Conservation (phyloP, 2,888 invertebrate species). For the Strigamia crassipes region DNA sequence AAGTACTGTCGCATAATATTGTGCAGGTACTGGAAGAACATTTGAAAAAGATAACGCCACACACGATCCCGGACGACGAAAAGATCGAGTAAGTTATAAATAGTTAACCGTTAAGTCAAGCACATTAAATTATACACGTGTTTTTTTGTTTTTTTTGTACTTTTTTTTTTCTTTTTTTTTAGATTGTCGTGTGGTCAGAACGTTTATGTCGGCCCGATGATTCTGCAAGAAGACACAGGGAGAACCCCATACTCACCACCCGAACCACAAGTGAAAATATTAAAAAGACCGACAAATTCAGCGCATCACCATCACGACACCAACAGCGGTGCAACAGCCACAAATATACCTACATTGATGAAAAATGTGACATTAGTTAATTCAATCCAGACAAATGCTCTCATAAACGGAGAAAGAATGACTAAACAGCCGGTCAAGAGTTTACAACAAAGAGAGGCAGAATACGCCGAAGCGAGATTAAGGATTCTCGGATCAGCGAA, state of each 20-base stretch:
- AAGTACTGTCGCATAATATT: neutral
- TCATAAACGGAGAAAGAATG: slow-evolving; percentile 51
- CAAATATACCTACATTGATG: slow-evolving; percentile 60
- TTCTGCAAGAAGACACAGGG: slow-evolving; percentile 69
- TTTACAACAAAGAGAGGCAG: slow-evolving; percentile 77
- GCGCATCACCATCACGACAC: neutral
- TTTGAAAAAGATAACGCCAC: slow-evolving; percentile 42
- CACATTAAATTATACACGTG: slow-evolving; percentile 8
- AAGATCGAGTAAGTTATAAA: slow-evolving; percentile 42
- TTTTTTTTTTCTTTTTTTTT: neutral
- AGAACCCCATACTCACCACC: slow-evolving; percentile 78
- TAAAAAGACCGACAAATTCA: slow-evolving; percentile 71
- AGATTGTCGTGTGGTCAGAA: slow-evolving; percentile 30
- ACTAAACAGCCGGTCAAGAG: slow-evolving; percentile 59
- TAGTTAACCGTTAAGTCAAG: neutral
- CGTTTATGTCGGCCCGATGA: slow-evolving; percentile 46
- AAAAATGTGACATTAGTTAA: slow-evolving; percentile 53
- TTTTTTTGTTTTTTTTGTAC: neutral
- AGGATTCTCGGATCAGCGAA: slow-evolving; percentile 84
- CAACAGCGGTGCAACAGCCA: neutral
- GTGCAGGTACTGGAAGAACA: slow-evolving; percentile 43
- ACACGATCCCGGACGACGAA: slow-evolving; percentile 4
- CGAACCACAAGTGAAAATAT: slow-evolving; percentile 81
- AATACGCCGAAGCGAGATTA: slow-evolving; percentile 88
- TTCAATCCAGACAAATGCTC: neutral